A percentile compares a stretch with the other conserved stretches of the same genome.
phyloP scores from a whole-genome alignment of 2,113 vertebrate genomes.

The Apteryx mantelli region DNA sequence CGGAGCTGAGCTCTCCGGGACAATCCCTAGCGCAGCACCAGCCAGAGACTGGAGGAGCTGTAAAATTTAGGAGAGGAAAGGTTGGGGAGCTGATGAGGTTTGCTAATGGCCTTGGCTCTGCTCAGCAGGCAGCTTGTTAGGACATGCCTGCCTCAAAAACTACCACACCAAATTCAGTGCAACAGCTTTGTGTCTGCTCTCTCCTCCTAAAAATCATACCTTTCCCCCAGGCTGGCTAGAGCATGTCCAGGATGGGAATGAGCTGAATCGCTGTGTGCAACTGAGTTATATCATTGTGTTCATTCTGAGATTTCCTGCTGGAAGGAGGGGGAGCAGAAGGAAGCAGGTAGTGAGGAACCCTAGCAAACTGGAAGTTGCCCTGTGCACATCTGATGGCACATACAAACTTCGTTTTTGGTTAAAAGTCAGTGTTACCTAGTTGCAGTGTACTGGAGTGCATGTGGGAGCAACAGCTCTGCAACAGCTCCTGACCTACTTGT shows the following conservation, averaged over 20 bases:
- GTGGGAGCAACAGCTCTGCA: background rate
- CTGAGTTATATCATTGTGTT: background rate
- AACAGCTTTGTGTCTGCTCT: background rate
- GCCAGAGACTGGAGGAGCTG: background rate
- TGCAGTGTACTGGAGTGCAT: background rate
- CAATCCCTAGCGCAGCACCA: background rate
- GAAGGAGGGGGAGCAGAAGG: background rate
- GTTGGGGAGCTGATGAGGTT: background rate
- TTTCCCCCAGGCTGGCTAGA: background rate
- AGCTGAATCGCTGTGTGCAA: background rate
- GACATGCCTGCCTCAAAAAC: background rate
- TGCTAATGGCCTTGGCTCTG: background rate
- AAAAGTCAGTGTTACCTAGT: background rate
- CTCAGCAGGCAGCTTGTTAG: background rate
- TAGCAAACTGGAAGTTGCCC: background rate
- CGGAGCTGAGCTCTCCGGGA: background rate
- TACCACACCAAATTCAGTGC: background rate
- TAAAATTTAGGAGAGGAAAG: background rate
- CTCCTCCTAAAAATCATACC: background rate
- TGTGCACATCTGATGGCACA: background rate
- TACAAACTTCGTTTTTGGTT: background rate
- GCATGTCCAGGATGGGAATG: accelerated
- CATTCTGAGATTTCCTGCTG: background rate
- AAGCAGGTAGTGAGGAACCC: background rate
- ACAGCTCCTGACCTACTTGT: background rate